Conservation (phyloP, 2,797 vertebrate species). For the Linurgus olivaceus region DNA sequence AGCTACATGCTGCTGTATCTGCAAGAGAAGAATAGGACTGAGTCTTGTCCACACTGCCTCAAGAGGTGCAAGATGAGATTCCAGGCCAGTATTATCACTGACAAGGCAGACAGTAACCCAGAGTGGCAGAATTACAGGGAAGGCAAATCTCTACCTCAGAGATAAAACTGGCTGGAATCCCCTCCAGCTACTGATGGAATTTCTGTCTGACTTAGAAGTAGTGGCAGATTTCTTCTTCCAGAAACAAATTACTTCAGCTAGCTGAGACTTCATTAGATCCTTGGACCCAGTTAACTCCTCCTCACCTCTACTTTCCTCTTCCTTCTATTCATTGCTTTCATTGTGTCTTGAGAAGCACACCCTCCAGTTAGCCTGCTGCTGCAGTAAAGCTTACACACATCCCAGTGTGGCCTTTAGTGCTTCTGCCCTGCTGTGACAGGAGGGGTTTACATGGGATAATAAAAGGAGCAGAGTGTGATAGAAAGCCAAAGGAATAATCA, state of each 20-base stretch:
- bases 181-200: neutral
- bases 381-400: neutral
- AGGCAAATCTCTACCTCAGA: neutral
- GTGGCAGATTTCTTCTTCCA: neutral
- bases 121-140: neutral
- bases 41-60: neutral
- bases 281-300: neutral
- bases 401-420: neutral
- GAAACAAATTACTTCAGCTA: neutral
- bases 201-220: neutral
- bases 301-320: neutral
- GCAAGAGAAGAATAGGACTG: neutral
- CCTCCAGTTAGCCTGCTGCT: neutral
- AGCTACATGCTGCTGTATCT: neutral
- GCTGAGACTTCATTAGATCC: neutral
- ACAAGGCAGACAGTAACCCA: neutral
- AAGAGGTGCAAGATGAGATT: neutral
- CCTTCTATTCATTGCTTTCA: neutral
- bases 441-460: neutral
- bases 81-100: neutral
- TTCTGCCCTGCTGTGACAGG: neutral
- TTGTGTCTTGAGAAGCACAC: neutral
- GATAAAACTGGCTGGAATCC: neutral
- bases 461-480: neutral
- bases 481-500: neutral